Evolutionary conservation across 2,888 invertebrate genomes (phyloP), one percentile per base, ranked within the genome.

Genomic region (Diplolepis rosae): DNA sequence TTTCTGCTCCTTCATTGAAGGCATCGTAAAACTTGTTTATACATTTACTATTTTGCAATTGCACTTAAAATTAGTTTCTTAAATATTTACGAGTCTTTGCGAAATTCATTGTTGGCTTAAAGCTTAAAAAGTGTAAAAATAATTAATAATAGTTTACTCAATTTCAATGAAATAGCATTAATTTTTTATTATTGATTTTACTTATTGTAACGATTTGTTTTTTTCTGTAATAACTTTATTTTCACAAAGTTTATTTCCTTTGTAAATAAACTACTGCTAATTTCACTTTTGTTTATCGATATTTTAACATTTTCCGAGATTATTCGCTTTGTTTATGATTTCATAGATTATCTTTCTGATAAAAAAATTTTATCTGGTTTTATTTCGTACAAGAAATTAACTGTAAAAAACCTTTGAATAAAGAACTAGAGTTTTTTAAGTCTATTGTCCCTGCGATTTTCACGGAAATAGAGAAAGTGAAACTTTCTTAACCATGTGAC

Each of bases 391-490:
- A 9, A 45, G 45, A 18, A 45, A 45, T 18, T 45, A 18, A 42
- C 39, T 42, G n/a, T 39, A 45, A 45, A 2, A 45, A 45, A 3
- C 45, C 18, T 45, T 18, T 18, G 7, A 45, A 45, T 45, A 7
- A 45, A 9, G 7, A 6, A 50, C 2, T 5, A 51, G 6, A 13
- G 24, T 30, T 52, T 52, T 51, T 52, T n/a, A 28, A 30, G 4
- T 24, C 13, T 27, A 24, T 51, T n/a, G 24, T 27, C 28, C 27
- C 15, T 9, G 18, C 15, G 45, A n/a, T 52, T 52, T 52, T 28
- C 52, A n/a, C 15, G 24, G 28, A 52, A 52, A 52, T 28, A 6
- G 52, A 52, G 52, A 52, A 52, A 52, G 52, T 52, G 52, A 45
- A 45, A 45, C 52, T 52, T 28, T 52, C 52, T 27, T 28, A 30